Base-by-base conservation (phyloP, 2,888 invertebrate species). In the Dusona sp. region DNA sequence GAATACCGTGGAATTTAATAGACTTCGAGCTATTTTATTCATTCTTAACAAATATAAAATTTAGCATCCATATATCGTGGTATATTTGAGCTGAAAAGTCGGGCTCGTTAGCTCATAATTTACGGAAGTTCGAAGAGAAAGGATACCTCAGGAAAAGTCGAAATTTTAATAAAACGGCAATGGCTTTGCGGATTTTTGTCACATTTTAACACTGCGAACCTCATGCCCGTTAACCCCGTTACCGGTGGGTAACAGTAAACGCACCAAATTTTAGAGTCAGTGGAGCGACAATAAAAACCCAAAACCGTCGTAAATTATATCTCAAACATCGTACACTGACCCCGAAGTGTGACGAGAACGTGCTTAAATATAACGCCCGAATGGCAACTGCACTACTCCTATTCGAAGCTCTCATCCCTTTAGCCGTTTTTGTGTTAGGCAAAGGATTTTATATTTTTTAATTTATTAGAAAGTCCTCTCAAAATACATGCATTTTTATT, bases 261-360 rank as follows among this genome's bases (percentile, higher is more conserved):
- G 68, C 45, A 73, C 79, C 72, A 38, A 68, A 74, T 84, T 68
- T 22, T 38, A 16, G 33, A 88, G 86, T 85, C 88, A 83, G 80
- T 80, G 70, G 74, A 81, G 72, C 74, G 79, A 87, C 88, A 89
- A 90, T 90, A 89, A 90, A 90, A 90, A 91, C 84, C 78, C 74
- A 33, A 25, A 67, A 75, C 72, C 73, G 81, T 88, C 88, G 80
- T 89, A 88, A 91, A 91, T 89, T 84, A 80, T 77, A 4, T 88
- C 87, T 87, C 70, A 85, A 87, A 87, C 88, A 73, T 42, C 42
- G 72, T 57, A 42, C 64, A 67, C 33, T 83, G 87, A 88, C 84
- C 86, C 67, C 79, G 73, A 80, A 79, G 85, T 83, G 79, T 80
- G 61, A 83, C 54, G 7, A 36, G 79, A 85, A 83, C 85, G 80